Conservation (phyloP, 2,888 invertebrate species). For the Hydraecia micacea region DNA sequence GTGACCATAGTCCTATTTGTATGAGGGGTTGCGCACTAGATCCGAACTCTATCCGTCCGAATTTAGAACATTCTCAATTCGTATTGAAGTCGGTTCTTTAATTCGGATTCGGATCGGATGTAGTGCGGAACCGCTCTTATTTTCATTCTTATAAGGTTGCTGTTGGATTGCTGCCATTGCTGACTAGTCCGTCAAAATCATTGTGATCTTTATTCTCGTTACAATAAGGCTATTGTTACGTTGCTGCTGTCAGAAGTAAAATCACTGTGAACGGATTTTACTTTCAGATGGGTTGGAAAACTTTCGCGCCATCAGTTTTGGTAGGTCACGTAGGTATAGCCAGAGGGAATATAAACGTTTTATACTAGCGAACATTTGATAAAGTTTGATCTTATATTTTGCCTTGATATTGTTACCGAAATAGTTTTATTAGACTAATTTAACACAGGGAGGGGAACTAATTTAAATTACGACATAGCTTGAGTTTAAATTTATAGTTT, state of each 20-base stretch:
- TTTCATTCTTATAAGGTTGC: not conserved
- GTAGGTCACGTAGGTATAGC: not conserved
- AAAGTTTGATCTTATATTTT: slow-evolving; percentile 23
- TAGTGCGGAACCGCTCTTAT: not conserved
- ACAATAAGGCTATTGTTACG: not conserved
- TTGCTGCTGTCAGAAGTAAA: not conserved
- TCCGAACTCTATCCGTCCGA: too few species aligned
- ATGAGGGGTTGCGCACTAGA: too few species aligned
- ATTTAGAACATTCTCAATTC: too few species aligned
- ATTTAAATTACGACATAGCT: slow-evolving; percentile 2
- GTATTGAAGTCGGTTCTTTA: too few species aligned
- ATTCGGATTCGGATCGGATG: too few species aligned
- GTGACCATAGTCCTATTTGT: too few species aligned
- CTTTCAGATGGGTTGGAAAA: not conserved
- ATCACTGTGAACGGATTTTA: not conserved
- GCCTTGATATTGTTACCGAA: not conserved
- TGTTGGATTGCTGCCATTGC: not conserved
- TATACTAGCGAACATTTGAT: slow-evolving; percentile 2
- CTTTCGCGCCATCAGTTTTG: not conserved
- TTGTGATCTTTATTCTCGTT: too few species aligned
- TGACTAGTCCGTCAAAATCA: too few species aligned
- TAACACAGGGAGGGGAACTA: not conserved
- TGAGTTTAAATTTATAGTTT: slow-evolving; percentile 1
- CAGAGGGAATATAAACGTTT: not conserved
- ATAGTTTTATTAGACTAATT: slow-evolving; percentile 14